Base-by-base conservation (phyloP, 2,797 vertebrate species). In the Myotis myotis region DNA sequence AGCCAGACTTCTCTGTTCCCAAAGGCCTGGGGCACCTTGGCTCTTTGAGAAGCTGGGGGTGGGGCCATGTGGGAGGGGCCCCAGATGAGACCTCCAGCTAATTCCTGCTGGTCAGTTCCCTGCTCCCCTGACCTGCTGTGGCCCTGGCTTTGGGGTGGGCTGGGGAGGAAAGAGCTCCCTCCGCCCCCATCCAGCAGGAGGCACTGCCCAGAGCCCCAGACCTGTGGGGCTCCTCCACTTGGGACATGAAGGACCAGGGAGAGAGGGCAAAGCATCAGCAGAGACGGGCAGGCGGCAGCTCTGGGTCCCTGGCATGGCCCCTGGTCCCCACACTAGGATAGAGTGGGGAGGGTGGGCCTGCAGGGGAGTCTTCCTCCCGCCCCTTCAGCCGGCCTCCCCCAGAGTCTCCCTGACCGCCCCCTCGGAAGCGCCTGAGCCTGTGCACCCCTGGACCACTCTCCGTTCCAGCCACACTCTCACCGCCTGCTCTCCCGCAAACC, bases 21-120 rank as follows among this genome's bases (percentile, higher is more conserved):
- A 64, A 49, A 72, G 71, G 16, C 72, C 33, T 17, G 30, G 33
- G 62, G 36, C 68, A 23, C 0, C 0, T 30, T 0, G 33, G 44
- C 41, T 62, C 55, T 71, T 41, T 8, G n/a, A 22, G 85, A 80
- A 51, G 62, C 38, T 0, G 25, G 25, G 25, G 17, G 4, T 1
- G 2, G 23, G 49, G 41, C 8, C 9, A 0, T 0, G 2, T 0
- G 8, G 44, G 33, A 60, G 49, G 57, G 51, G 51, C 57, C 10
- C 38, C 7, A 25, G 57, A 53, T 23, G 76, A 88, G 28, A 62
- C 12, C 36, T 12, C 36, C 51, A 7, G 60, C 44, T 71, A 49
- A 47, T n/a, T 44, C 36, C 49, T 15, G 30, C 0, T 0, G 53
- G 41, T 33, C 6, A 25, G 25, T 30, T 15, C 7, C 28, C 20